phyloP scores from a whole-genome alignment of 2,797 vertebrate species.

The Arrhamphus sclerolepis region DNA sequence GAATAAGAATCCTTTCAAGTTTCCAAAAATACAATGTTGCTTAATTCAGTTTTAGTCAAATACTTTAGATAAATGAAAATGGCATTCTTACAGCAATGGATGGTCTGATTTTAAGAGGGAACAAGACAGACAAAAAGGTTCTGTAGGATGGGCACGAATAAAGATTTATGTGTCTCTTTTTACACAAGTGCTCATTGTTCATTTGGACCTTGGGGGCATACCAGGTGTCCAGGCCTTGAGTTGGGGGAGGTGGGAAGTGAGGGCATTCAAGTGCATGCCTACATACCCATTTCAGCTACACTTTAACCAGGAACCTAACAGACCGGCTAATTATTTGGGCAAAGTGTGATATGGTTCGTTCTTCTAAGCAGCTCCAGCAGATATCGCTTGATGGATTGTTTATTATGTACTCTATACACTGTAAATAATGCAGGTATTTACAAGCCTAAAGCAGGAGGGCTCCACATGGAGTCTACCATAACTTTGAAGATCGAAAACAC shows the following conservation, averaged over 20 bases:
- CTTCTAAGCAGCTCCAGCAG: slow-evolving; percentile 1
- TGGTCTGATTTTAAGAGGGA: slow-evolving; percentile 37
- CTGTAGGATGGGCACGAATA: slow-evolving; percentile 53
- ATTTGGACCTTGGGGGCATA: slow-evolving; percentile 66
- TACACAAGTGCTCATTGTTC: slow-evolving; percentile 78
- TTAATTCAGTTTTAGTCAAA: background rate
- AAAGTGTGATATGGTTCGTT: slow-evolving; percentile 11
- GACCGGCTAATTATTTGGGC: slow-evolving; percentile 42
- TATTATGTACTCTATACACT: slow-evolving; percentile 8
- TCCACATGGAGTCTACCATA: slow-evolving; percentile 7
- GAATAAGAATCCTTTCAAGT: background rate
- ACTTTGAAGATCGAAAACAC: slow-evolving; percentile 34
- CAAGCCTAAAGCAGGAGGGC: slow-evolving; percentile 7
- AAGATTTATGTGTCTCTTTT: slow-evolving; percentile 69
- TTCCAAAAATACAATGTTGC: background rate
- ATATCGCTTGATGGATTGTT: slow-evolving; percentile 14
- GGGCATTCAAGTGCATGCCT: slow-evolving; percentile 42
- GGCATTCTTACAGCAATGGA: slow-evolving; percentile 20
- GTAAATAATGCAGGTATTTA: slow-evolving; percentile 6
- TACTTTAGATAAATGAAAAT: slow-evolving; percentile 14
- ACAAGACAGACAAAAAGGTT: slow-evolving; percentile 36
- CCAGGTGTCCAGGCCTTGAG: slow-evolving; percentile 74
- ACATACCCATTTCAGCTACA: slow-evolving; percentile 58
- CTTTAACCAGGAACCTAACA: slow-evolving; percentile 69
- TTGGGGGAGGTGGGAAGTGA: slow-evolving; percentile 38